phyloP scores from a whole-genome alignment of 2,888 invertebrate species.

The Coenonympha glycerion region DNA sequence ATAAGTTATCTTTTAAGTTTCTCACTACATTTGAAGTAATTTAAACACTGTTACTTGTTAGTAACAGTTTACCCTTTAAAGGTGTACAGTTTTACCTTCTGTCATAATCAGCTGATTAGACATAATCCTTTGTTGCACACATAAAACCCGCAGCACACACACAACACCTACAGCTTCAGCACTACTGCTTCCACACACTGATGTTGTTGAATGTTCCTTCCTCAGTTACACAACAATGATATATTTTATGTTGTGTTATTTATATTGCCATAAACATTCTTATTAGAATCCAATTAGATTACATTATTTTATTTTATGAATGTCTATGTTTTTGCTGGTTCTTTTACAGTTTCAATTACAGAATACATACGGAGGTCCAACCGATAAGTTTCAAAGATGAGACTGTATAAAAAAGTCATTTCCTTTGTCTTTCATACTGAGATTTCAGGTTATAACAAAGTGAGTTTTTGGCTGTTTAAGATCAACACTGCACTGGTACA shows the following conservation, averaged over 20 bases:
- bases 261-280: background rate
- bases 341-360: background rate
- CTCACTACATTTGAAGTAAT: too few relatives aligned
- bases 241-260: background rate
- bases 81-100: background rate
- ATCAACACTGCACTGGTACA: background rate
- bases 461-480: background rate
- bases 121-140: background rate
- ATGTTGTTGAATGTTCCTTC: background rate
- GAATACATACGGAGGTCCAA: background rate
- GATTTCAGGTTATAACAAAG: background rate
- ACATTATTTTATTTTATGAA: background rate
- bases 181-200: background rate
- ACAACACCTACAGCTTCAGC: background rate
- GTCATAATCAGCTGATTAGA: slow-evolving; percentile 3
- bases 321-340: background rate
- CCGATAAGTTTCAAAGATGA: background rate
- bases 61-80: background rate
- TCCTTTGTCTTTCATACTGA: slow-evolving; percentile 6
- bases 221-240: background rate
- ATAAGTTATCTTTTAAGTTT: too few relatives aligned
- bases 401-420: background rate
- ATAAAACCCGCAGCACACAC: background rate
- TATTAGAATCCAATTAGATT: background rate
- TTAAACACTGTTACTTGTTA: too few relatives aligned